These are phyloP conservation scores for Polydrusus cervinus DNA, from an alignment of 2,888 invertebrate species.

Conservation along the genomic window DNA sequence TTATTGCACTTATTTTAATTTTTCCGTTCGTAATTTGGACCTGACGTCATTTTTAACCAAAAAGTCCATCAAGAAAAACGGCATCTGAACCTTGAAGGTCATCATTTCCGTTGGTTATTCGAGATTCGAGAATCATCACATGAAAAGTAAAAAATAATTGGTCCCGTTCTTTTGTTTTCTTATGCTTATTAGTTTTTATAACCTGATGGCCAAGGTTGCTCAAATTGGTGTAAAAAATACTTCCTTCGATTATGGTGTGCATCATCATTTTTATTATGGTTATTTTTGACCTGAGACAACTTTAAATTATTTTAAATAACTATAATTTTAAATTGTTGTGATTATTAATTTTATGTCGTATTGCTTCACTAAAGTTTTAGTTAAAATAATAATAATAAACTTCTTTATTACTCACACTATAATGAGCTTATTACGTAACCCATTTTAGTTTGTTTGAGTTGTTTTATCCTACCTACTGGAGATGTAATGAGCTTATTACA, in stretches of 20 bases:
- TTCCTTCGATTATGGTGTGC: slow-evolving; percentile 44
- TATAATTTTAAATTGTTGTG: neutral
- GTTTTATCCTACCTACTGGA: no score
- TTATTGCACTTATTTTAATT: neutral
- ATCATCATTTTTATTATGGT: slow-evolving; percentile 25
- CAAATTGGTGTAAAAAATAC: slow-evolving; percentile 34
- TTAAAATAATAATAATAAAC: no score
- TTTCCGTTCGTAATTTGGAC: slow-evolving; percentile 1
- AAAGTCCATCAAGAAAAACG: slow-evolving; percentile 31
- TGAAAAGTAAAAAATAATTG: slow-evolving; percentile 42
- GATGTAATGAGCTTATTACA: no score
- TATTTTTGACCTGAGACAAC: slow-evolving; percentile 17
- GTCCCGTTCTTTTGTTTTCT: slow-evolving; percentile 50
- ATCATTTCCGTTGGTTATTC: slow-evolving; percentile 42
- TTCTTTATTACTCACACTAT: no score
- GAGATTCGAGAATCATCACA: slow-evolving; percentile 41
- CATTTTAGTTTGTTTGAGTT: no score
- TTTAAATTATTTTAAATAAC: slow-evolving; percentile 15
- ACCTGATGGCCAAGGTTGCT: slow-evolving; percentile 46
- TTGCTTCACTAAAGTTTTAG: no score
- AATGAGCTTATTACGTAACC: no score
- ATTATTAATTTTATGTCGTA: neutral
- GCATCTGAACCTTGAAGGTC: slow-evolving; percentile 40
- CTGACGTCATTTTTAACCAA: slow-evolving; percentile 16
- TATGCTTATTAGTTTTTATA: slow-evolving; percentile 51